A percentile compares a stretch with the other conserved stretches of the same genome.
phyloP scores from a whole-genome alignment of 1,140 invertebrate species.

The Drosophila neocordata region DNA sequence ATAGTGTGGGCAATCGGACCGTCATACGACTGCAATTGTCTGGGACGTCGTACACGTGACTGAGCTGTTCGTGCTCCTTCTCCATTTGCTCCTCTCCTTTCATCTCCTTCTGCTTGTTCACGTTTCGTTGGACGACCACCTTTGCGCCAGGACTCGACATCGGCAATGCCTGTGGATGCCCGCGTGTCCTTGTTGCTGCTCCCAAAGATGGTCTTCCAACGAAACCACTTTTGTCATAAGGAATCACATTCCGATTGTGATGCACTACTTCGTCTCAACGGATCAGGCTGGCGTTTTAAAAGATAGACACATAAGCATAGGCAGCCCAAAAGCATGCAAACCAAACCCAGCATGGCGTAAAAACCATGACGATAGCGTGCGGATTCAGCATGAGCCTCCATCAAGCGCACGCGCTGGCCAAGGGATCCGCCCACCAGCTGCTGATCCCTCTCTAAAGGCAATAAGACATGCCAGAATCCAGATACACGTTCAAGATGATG shows the following conservation, averaged over 20 bases:
- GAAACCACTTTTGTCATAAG: slow-evolving; percentile 82
- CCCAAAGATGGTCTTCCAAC: slow-evolving; percentile 75
- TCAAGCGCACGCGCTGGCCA: slow-evolving; percentile 56
- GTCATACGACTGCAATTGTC: slow-evolving; percentile 71
- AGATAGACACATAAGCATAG: slow-evolving; percentile 77
- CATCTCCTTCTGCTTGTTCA: slow-evolving; percentile 25
- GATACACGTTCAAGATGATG: slow-evolving; percentile 63
- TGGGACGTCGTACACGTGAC: slow-evolving; percentile 52
- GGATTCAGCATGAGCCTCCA: slow-evolving; percentile 72
- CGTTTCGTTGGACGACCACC: slow-evolving; percentile 76
- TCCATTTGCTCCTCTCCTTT: slow-evolving; percentile 26
- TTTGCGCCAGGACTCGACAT: slow-evolving; percentile 78
- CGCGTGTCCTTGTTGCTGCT: slow-evolving; percentile 32
- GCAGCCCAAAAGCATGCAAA: slow-evolving; percentile 68
- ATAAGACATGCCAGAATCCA: slow-evolving; percentile 75
- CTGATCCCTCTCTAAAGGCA: slow-evolving; percentile 49
- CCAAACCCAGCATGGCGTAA: slow-evolving; percentile 71
- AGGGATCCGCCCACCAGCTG: slow-evolving; percentile 28
- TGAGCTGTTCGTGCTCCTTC: slow-evolving; percentile 25
- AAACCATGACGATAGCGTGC: slow-evolving; percentile 79
- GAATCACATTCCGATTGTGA: slow-evolving; percentile 46
- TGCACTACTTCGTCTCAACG: slow-evolving; percentile 31
- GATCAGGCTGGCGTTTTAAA: slow-evolving; percentile 55
- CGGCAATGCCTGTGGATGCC: slow-evolving; percentile 60
- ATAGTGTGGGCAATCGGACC: slow-evolving; percentile 42